Evolutionary conservation across 23 tunicate genomes (phyloP).

Genomic region (Clavelina lepadiformis): DNA sequence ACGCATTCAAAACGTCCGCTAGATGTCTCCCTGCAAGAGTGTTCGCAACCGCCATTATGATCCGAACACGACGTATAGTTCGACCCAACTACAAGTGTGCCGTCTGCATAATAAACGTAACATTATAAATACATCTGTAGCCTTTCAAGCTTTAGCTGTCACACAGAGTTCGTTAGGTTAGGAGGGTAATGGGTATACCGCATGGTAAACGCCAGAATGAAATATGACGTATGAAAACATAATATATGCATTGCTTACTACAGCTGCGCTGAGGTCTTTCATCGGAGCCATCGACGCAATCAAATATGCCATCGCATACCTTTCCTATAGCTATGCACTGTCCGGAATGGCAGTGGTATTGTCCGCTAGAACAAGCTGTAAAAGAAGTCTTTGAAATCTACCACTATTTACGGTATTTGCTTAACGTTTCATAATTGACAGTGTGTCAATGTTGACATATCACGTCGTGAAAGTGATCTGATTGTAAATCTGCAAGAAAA

Average conservation of each 20-base stretch:
- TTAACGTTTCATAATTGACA: too few relatives aligned
- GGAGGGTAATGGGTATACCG: too few relatives aligned
- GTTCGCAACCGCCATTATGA: constrained; percentile 52
- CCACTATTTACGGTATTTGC: too few relatives aligned
- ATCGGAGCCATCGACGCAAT: constrained; percentile 66
- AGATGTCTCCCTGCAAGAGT: constrained; percentile 38
- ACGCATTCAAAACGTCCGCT: constrained; percentile 32
- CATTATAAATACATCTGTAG: background rate
- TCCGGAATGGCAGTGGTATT: constrained; percentile 49
- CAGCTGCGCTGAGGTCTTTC: constrained; percentile 50
- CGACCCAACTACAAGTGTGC: constrained; percentile 6
- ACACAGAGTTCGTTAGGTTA: too few relatives aligned
- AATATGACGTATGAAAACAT: too few relatives aligned
- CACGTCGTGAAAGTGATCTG: too few relatives aligned
- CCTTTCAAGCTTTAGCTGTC: too few relatives aligned
- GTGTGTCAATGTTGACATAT: too few relatives aligned
- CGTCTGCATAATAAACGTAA: constrained; percentile 12
- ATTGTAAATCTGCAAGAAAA: too few relatives aligned
- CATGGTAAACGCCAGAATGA: too few relatives aligned
- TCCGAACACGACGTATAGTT: constrained; percentile 33
- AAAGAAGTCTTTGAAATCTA: background rate
- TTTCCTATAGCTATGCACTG: constrained; percentile 46
- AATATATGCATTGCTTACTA: too few relatives aligned
- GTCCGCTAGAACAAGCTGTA: constrained; percentile 27
- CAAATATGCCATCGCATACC: constrained; percentile 51